Percentiles rank a stretch among this genome's conserved stretches.
These are phyloP conservation scores for Triplophysa dalaica DNA, from an alignment of 2,113 vertebrate genomes.

Conservation along the genomic window DNA sequence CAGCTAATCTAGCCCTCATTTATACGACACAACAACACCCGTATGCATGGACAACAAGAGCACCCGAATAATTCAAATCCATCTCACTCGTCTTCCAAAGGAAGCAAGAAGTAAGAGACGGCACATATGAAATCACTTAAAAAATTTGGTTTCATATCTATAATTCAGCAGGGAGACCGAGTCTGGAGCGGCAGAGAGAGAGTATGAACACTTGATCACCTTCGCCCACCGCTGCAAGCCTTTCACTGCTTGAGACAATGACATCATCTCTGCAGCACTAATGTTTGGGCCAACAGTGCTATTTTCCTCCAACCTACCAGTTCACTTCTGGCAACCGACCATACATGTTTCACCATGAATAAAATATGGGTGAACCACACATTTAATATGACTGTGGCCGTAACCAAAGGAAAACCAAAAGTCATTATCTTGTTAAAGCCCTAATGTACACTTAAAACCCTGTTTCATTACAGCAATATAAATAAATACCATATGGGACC, in stretches of 20 bases:
- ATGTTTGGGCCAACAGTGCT: conserved; percentile 39
- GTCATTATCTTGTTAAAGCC: conserved; percentile 24
- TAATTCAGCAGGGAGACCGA: conserved; percentile 57
- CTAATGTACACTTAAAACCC: conserved; percentile 13
- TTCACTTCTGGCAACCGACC: conserved; percentile 7
- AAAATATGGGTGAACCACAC: conserved; percentile 34
- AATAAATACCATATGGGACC: neutral
- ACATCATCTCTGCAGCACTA: conserved; percentile 76
- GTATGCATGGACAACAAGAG: neutral
- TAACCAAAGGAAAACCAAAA: conserved; percentile 14
- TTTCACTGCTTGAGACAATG: conserved; percentile 60
- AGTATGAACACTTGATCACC: conserved; percentile 22
- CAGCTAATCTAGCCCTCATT: conserved; percentile 1
- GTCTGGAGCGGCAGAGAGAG: neutral
- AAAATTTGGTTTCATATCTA: conserved; percentile 39
- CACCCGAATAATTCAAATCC: neutral
- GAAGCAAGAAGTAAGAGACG: neutral
- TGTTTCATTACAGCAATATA: conserved; percentile 21
- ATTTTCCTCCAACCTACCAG: conserved; percentile 40
- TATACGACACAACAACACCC: neutral
- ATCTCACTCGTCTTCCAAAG: neutral
- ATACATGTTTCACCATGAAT: conserved; percentile 2
- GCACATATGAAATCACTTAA: neutral
- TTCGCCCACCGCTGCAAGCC: conserved; percentile 38
- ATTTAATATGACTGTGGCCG: conserved; percentile 23